These are phyloP conservation scores for Ctenomys sociabilis DNA, from an alignment of 2,113 vertebrate species.

Conservation along the genomic window DNA sequence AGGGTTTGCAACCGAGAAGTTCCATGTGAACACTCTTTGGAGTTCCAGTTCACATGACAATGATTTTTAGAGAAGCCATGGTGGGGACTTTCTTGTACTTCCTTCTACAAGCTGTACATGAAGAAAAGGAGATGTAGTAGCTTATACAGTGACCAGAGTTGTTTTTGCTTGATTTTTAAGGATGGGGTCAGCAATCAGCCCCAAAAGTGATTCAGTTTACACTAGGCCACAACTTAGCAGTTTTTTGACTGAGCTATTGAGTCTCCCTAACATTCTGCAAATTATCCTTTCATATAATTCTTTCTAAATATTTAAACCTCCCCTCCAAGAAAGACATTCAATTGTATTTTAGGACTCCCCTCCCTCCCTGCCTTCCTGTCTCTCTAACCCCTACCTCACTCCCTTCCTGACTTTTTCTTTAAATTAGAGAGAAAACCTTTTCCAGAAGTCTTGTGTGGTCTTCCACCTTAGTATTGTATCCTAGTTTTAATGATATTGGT, in stretches of 20 bases:
- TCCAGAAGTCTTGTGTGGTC: neutral
- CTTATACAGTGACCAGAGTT: neutral
- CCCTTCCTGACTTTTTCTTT: neutral
- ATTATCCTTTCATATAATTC: neutral
- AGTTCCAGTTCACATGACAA: neutral
- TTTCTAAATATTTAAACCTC: slow-evolving; percentile 38
- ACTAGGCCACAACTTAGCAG: neutral
- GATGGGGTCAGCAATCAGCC: neutral
- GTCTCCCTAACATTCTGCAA: neutral
- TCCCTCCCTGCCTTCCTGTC: too few relatives aligned
- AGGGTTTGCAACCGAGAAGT: neutral
- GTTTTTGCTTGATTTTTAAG: neutral
- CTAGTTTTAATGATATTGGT: neutral
- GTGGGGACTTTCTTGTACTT: neutral
- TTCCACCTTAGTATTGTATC: neutral
- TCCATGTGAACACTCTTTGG: neutral
- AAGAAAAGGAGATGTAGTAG: neutral
- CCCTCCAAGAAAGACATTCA: neutral
- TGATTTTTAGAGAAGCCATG: slow-evolving; percentile 4
- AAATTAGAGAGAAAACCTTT: neutral
- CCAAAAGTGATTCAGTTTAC: neutral
- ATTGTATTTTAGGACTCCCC: neutral
- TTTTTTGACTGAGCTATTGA: neutral
- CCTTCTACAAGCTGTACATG: neutral
- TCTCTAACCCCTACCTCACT: too few relatives aligned